phyloP scores from a whole-genome alignment of 2,797 vertebrate species.

The Urocyon cinereoargenteus region DNA sequence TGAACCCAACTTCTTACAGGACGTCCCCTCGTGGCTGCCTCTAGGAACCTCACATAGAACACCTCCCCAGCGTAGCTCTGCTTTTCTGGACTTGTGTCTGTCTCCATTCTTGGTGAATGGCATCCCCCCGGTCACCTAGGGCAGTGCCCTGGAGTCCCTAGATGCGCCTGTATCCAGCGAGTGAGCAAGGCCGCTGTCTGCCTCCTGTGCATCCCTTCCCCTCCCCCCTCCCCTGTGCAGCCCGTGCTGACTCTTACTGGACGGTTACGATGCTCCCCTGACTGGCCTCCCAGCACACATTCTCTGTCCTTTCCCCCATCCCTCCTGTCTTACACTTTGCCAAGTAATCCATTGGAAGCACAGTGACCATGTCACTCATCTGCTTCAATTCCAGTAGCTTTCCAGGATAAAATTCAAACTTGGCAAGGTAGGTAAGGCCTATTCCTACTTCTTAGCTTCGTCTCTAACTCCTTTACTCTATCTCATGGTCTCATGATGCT shows the following conservation, averaged over 20 bases:
- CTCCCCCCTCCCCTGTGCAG: background rate
- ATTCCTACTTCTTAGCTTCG: background rate
- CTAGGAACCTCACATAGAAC: background rate
- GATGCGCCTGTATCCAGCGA: background rate
- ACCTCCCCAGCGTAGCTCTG: background rate
- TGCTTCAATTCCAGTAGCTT: background rate
- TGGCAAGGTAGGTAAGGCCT: background rate
- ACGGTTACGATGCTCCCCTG: background rate
- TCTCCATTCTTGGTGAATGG: background rate
- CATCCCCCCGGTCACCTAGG: background rate
- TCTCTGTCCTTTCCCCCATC: background rate
- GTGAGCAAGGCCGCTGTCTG: background rate
- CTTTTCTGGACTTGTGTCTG: background rate
- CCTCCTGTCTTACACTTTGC: background rate
- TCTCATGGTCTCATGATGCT: background rate
- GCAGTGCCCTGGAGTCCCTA: background rate
- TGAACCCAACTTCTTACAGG: background rate
- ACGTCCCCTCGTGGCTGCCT: background rate
- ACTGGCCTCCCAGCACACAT: background rate
- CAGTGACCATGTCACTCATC: background rate
- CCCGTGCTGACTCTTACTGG: background rate
- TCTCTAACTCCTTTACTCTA: background rate
- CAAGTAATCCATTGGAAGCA: background rate
- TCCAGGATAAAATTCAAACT: background rate
- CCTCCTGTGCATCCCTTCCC: background rate